A percentile compares a stretch with the other conserved stretches of the same genome.
Evolutionary conservation across 1,140 invertebrate genomes (phyloP).

Genomic region (Delia radicum): DNA sequence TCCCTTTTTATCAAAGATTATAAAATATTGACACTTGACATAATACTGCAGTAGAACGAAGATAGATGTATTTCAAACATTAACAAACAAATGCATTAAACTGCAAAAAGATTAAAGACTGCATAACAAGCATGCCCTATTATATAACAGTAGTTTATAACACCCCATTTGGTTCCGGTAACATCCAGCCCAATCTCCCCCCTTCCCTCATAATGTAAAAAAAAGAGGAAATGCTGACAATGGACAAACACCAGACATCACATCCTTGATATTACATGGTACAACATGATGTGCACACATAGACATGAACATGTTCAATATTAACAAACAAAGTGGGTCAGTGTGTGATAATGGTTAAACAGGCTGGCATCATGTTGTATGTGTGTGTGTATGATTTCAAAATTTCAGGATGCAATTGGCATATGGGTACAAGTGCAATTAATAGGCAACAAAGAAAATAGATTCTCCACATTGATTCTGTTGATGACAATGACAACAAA

Average conservation of each 20-base stretch:
- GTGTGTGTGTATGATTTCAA: not conserved
- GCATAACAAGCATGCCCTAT: not conserved
- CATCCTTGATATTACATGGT: not conserved
- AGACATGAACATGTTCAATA: not conserved
- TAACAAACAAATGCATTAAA: not conserved
- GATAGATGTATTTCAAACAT: not conserved
- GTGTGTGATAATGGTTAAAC: conserved; percentile 10
- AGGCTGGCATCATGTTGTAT: not conserved
- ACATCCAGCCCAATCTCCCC: not conserved
- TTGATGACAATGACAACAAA: not conserved
- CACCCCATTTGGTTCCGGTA: no score
- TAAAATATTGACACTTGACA: not conserved
- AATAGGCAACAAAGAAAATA: not conserved
- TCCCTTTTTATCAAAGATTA: no score
- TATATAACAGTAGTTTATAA: no score
- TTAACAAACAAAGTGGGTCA: not conserved
- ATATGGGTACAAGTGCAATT: conserved; percentile 22
- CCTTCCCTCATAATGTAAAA: not conserved
- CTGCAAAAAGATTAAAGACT: not conserved
- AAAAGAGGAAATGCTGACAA: not conserved
- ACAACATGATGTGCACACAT: not conserved
- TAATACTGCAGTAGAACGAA: not conserved
- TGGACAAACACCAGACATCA: not conserved
- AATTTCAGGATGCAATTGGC: conserved; percentile 5
- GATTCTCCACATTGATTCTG: not conserved